Evolutionary conservation across 2,888 invertebrate species (phyloP).

Genomic region (Apodemia mormo): DNA sequence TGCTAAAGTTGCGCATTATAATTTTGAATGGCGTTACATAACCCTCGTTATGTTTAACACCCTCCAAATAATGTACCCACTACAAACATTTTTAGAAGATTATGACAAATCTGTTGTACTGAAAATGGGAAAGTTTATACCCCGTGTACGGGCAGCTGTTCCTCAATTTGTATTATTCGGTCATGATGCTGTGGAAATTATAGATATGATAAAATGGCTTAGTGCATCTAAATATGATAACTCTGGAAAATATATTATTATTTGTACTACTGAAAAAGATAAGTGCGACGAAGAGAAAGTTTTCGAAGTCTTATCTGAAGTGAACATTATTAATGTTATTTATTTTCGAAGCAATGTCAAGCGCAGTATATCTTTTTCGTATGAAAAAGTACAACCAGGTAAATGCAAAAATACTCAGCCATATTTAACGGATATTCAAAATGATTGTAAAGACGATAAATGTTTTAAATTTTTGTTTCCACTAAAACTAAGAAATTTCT

Average conservation of each 20-base stretch:
- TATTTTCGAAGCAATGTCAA: conserved; percentile 43
- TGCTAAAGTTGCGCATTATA: conserved; percentile 55
- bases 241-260: conserved; percentile 51
- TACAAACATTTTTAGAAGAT: conserved; percentile 48
- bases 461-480: conserved; percentile 48
- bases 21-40: conserved; percentile 59
- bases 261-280: conserved; percentile 43
- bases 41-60: conserved; percentile 50
- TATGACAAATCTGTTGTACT: conserved; percentile 48
- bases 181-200: conserved; percentile 45
- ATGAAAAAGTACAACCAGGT: conserved; percentile 43
- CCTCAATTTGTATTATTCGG: conserved; percentile 55
- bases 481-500: conserved; percentile 49
- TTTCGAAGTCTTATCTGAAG: conserved; percentile 44
- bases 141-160: conserved; percentile 36
- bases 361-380: conserved; percentile 44
- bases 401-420: conserved; percentile 50
- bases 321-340: conserved; percentile 48
- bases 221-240: conserved; percentile 47
- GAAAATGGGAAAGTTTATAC: conserved; percentile 45
- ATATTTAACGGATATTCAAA: conserved; percentile 39
- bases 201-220: conserved; percentile 46
- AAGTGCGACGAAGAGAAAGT: conserved; percentile 49
- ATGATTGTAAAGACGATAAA: conserved; percentile 40
- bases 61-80: conserved; percentile 41